A percentile compares a stretch with the other conserved stretches of the same genome.
These are phyloP conservation scores for Pristis pectinata DNA, from an alignment of 2,797 vertebrate genomes.

Conservation along the genomic window DNA sequence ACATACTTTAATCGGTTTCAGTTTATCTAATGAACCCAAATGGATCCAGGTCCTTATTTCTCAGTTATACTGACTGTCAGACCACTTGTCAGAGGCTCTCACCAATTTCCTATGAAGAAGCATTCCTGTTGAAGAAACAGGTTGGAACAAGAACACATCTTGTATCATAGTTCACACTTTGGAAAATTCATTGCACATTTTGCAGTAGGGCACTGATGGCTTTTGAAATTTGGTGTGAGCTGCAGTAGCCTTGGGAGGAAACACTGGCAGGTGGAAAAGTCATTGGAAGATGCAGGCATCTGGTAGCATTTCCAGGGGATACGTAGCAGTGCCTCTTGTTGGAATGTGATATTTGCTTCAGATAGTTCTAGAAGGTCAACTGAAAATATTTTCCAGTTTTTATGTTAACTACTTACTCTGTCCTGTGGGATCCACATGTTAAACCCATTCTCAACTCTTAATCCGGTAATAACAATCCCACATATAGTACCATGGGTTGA, in stretches of 20 bases:
- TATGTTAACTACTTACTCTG: not conserved
- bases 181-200: not conserved
- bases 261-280: not conserved
- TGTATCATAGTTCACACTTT: not conserved
- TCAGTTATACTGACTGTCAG: too few relatives aligned
- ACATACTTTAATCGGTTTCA: not conserved
- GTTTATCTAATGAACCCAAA: not conserved
- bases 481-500: not conserved
- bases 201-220: not conserved
- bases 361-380: not conserved
- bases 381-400: not conserved
- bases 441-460: not conserved
- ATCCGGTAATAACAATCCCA: not conserved
- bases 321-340: not conserved
- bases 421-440: not conserved
- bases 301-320: not conserved
- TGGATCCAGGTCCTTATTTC: not conserved
- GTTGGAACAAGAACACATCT: too few relatives aligned
- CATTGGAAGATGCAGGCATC: not conserved
- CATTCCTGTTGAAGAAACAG: too few relatives aligned
- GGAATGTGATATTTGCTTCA: not conserved
- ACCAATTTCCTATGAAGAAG: too few relatives aligned
- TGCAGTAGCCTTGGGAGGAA: not conserved
- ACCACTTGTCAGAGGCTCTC: too few relatives aligned
- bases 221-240: not conserved